Base-by-base conservation (phyloP, 2,888 invertebrate species). In the Spialia ferax region DNA sequence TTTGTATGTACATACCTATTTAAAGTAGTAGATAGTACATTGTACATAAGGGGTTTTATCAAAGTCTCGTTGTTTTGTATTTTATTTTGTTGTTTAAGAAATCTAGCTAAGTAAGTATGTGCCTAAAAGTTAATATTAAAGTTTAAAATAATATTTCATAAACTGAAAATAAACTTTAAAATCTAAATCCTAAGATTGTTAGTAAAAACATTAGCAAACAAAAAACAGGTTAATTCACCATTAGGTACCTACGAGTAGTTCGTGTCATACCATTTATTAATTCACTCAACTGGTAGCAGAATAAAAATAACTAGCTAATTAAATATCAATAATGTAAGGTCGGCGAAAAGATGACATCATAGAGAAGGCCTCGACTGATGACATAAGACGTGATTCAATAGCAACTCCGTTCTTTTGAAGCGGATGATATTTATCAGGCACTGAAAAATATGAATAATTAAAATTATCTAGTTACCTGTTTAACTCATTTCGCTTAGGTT, bases 321-420 rank as follows among this genome's bases (percentile, higher is more conserved):
- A 77, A 81, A 82, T 79, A 84, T 78, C 77, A 78, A 81, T 83
- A 79, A 76, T 75, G 76, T 74, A 70, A 86, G 84, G 82, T 83
- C 78, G 84, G 77, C 76, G 72, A 81, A 81, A 82, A 79, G 79
- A 85, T 89, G 89, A 90, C 83, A 86, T 90, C 89, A 89, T 82
- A 79, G 54, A 64, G 74, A 73, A 85, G 85, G 82, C 86, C 87
- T 87, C 85, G 85, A 75, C 73, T 74, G 82, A 87, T 86, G 86
- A 89, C 85, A 86, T 85, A 84, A 86, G 78, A 77, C 79, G 77
- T 87, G 85, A 86, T 85, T 89, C 82, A 86, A 87, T 75, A 73
- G 67, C 70, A 64, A 64, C 69, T 5, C 13, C 13, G 32, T 26
- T 62, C 50, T 62, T 62, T 50, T 62, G 13, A 63, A 42, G 65